phyloP scores from a whole-genome alignment of 2,888 invertebrate species.

The Uloborus plumipes region DNA sequence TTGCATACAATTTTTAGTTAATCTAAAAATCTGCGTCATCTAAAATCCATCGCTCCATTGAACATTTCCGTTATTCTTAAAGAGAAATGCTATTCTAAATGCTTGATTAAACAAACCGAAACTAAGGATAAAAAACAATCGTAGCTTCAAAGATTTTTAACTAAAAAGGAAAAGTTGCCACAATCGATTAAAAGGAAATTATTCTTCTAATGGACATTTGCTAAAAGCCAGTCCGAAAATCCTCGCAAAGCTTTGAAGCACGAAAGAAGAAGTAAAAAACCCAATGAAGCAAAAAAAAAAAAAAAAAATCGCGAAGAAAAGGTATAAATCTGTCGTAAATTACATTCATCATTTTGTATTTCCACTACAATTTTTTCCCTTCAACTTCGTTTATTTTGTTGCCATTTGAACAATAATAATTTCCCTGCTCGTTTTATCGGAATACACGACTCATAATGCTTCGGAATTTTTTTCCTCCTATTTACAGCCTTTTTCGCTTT shows the following conservation, averaged over 20 bases:
- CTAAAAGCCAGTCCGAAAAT: not conserved
- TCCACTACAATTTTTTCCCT: not conserved
- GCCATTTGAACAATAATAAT: slow-evolving; percentile 4
- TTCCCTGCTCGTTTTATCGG: not conserved
- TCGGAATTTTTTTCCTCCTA: not conserved
- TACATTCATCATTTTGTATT: not conserved
- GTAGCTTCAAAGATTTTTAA: too few species aligned
- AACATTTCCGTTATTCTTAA: too few species aligned
- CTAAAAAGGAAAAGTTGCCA: too few species aligned
- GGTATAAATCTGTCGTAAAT: not conserved
- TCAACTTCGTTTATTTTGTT: slow-evolving; percentile 7
- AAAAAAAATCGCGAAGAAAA: too few species aligned
- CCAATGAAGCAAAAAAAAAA: not conserved
- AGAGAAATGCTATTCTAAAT: too few species aligned
- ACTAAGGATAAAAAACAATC: too few species aligned
- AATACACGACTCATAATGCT: not conserved
- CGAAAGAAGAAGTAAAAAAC: not conserved
- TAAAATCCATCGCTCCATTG: too few species aligned
- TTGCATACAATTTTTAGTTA: too few species aligned
- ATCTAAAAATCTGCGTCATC: too few species aligned
- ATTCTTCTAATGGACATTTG: not conserved
- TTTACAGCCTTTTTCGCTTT: not conserved
- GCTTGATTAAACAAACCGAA: too few species aligned
- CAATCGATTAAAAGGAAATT: too few species aligned
- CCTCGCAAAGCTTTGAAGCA: not conserved